Evolutionary conservation across 2,888 invertebrate species (phyloP), one percentile per base, ranked within the genome.

Genomic region (Amiota communis): DNA sequence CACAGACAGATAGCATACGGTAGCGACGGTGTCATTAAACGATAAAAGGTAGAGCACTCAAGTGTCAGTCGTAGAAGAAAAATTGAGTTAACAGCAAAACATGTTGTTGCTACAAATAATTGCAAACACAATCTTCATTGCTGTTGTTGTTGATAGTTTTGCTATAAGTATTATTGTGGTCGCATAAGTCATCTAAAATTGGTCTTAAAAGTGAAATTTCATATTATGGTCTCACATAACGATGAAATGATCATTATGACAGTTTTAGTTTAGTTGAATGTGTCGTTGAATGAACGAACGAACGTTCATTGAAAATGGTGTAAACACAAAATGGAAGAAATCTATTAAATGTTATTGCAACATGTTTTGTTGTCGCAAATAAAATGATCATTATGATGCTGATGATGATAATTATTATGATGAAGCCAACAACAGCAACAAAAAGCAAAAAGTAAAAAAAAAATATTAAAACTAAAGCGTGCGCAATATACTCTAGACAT

Each of bases 141-240:
- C 6, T 36, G 36, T 36, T 36, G 36, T 36, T 36, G 36, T 36
- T 36, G 6, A 36, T 36, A 36, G 36, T 36, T 36, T 36, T 74
- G 46, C 49, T 75, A 67, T 51, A n/a, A n/a, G n/a, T n/a, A 74
- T 72, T 36, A 51, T 51, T 11, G 49, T 56, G 36, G 36, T 36
- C 70, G 74, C 69, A 70, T 74, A 80, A 81, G 80, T 75, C 79
- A 82, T 77, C 76, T 74, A 72, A 72, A 75, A 72, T 63, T 72
- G 72, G 80, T 82, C 78, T 79, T 81, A 77, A 86, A 83, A 83
- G 86, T 86, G 86, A 86, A 83, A 83, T 85, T 83, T 81, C 81
- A 84, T 83, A 70, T 80, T 80, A 81, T 79, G 78, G 74, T 70
- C 72, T 12, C 73, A 68, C 78, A 83, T 82, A 86, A 86, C 76